Base-by-base conservation (phyloP, 35 echinoderm and acorn worm species). In the Apostichopus japonicus region DNA sequence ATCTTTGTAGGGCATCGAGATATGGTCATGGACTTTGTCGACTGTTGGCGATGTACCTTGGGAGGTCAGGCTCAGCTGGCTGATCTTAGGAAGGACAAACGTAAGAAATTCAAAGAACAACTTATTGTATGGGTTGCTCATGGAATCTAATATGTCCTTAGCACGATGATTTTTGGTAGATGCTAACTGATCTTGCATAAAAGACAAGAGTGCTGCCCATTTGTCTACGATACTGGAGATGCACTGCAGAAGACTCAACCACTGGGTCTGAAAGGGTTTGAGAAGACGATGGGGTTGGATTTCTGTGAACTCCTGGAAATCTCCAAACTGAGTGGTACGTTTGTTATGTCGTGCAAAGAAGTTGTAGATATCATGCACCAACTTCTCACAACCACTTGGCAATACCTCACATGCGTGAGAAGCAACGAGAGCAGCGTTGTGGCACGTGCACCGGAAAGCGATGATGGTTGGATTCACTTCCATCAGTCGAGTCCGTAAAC, bases 101-200 rank as follows among this genome's bases (percentile, higher is more conserved):
- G 44, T 54, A n/a, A 82, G 79, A n/a, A 82, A 82, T 24, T 82
- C 79, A 56, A 82, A 82, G 79, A 82, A 82, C 4, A 82, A 56
- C 79, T 82, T 82, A 25, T 82, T 82, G 24, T 82, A 82, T 2
- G 79, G 79, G 79, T 82, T 82, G 79, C 79, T 82, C 79, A 82
- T 82, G 27, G 79, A 23, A 33, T 82, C 79, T 19, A 82, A 16
- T 15, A 82, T 82, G 10, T 82, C 79, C 27, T 82, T 82, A 8
- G 79, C 79, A 9, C 79, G 22, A 8, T 82, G 79, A 24, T 82
- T 82, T 4, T 82, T 82, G 0, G 23, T 25, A 55, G 44, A 23
- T 15, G 79, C 44, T 24, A 82, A 24, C 79, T 82, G 79, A 33
- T 82, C 79, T 82, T 82, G 79, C 79, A 82, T 82, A 24, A 82